Evolutionary conservation across 2,113 vertebrate species (phyloP), one percentile per base, ranked within the genome.

Genomic region (human (Homo sapiens)): DNA sequence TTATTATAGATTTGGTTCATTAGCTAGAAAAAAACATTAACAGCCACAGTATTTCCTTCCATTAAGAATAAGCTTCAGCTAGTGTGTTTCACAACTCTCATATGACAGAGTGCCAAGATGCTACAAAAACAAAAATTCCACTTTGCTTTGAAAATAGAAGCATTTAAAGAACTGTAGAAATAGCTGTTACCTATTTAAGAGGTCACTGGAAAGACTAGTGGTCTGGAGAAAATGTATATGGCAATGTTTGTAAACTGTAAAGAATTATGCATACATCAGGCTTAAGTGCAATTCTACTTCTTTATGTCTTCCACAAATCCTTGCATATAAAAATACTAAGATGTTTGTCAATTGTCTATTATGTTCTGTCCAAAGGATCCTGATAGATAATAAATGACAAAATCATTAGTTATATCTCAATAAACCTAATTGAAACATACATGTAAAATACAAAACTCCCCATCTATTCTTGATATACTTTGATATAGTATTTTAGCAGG

Each of bases 101-200:
- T 48, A 83, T 0, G 81, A 55, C 25, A 45, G 9, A 45, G n/a
- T 50, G 23, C 40, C n/a, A 12, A 82, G 50, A 38, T 55, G 30
- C 61, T 59, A 92, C 7, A 30, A 61, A 93, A 78, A 83, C 35
- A 86, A 52, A 72, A 50, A 76, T 72, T 80, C 20, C 2, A 76
- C 14, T 59, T 82, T 82, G 20, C 43, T 91, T 66, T 95, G 75
- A 85, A 96, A 91, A 89, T 4, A 78, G 45, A 90, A 68, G 35
- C 35, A 66, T 70, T 90, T 94, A 59, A 72, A 79, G 81, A 95
- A 92, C 45, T 93, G 25, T 45, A n/a, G 48, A 95, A 97, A 96
- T n/a, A 94, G 87, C 35, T 81, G 43, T 72, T 92, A 43, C 40
- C 78, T 96, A 73, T 55, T 95, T 66, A 61, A 64, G 25, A 95